Evolutionary conservation across 37 sponge, comb jelly and placozoan species (phyloP).

Genomic region (Chondrilla cf. caribensis): DNA sequence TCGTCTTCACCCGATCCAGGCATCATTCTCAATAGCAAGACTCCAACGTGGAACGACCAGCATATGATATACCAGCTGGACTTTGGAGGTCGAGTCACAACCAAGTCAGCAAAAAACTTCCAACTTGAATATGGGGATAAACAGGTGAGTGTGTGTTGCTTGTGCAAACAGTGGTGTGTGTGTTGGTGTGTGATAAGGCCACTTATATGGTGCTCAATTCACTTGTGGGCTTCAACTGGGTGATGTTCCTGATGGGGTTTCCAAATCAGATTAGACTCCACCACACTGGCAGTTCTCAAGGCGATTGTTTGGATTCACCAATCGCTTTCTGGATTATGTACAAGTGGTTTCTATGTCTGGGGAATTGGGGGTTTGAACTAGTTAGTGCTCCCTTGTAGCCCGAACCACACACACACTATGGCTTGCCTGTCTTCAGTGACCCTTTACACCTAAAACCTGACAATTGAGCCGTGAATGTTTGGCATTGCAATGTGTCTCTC

Average conservation of each 20-base stretch:
- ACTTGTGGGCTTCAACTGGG: not conserved
- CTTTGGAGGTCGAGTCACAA: constrained; percentile 91
- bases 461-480: no score
- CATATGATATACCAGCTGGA: constrained; percentile 94
- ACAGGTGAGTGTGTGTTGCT: constrained; percentile 47
- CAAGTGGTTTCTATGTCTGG: no score
- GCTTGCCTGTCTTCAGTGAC: not conserved
- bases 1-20: constrained; percentile 44
- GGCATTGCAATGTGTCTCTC: no score
- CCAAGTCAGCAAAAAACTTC: constrained; percentile 93
- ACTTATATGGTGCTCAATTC: not conserved
- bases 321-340: no score
- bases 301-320: no score
- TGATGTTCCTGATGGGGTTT: no score
- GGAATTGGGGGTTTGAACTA: no score
- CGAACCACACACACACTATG: not conserved
- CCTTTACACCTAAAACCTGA: no score
- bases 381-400: no score
- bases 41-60: constrained; percentile 92
- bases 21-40: constrained; percentile 80
- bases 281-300: no score
- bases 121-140: constrained; percentile 76
- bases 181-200: not conserved
- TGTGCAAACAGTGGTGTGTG: not conserved
- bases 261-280: no score